Base-by-base conservation (phyloP, 2,888 invertebrate species). In the Sarcophaga carnaria region DNA sequence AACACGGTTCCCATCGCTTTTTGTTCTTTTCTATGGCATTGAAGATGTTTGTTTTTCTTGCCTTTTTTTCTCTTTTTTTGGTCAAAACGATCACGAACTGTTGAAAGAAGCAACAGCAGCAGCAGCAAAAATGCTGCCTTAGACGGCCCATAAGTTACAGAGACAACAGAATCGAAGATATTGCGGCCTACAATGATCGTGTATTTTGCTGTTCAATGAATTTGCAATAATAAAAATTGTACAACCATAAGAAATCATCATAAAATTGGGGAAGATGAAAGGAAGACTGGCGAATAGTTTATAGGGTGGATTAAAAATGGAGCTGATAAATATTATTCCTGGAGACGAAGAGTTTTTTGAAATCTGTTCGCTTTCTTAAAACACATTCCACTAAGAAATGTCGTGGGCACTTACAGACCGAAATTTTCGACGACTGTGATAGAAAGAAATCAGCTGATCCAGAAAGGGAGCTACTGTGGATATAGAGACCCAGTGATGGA, bases 51-150 rank as follows among this genome's bases (percentile, higher is more conserved):
- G 37, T 37, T 37, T 10, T 37, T 2, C 37, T 37, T 14, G 2
- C 22, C 1, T 22, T 22, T 14, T 14, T 49, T 49, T 3, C 14
- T 49, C 0, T 49, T 14, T 82, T 74, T 87, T 81, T 79, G 87
- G 81, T 70, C 84, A 87, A 84, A 76, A 45, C 78, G 86, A 86
- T 86, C 86, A 83, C 86, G 84, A 87, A 84, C 75, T 67, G 75
- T 74, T 47, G 17, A 67, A 71, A 37, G 76, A 45, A 49, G 10
- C n/a, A 70, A 4, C 69, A 47, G 8, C 69, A 20, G 14, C 14
- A 20, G 20, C 14, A 62, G 20, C 14, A 62, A n/a, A 20, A 70
- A 45, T 37, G 37, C 37, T 37, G 37, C 37, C 37, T 37, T 37
- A 10, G 37, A 37, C 8, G 37, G 37, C 37, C 37, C 37, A 37